Base-by-base conservation (phyloP, 2,113 vertebrate species). In the Pedetes capensis region DNA sequence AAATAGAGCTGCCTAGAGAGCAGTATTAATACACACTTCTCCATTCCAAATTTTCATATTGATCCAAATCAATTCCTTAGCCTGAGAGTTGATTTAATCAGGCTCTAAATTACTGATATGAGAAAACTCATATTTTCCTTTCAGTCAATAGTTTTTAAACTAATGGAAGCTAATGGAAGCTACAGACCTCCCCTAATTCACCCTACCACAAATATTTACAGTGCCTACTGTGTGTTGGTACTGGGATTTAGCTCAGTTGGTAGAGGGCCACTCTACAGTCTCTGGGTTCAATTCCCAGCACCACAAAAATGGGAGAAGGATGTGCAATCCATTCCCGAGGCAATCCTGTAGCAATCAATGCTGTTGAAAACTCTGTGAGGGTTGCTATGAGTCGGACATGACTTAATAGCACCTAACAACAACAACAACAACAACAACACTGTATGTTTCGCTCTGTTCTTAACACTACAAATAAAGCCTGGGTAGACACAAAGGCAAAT, bases 391-490 rank as follows among this genome's bases (percentile, higher is more conserved):
- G n/a, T n/a, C n/a, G n/a, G n/a, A n/a, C n/a, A n/a, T n/a, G n/a
- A n/a, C n/a, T n/a, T n/a, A n/a, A n/a, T n/a, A n/a, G n/a, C n/a
- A n/a, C n/a, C n/a, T n/a, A n/a, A n/a, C n/a, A n/a, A n/a, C n/a
- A n/a, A n/a, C n/a, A n/a, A n/a, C n/a, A 16, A 55, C n/a, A n/a
- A n/a, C n/a, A 55, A 16, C 16, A 16, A 44, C 74, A 0, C 18
- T 0, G 17, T 22, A 63, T 53, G 4, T 32, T 39, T 5, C 53
- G 4, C 3, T n/a, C 37, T 34, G 22, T 51, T 87, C 57, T 49
- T 23, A 32, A 34, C 57, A 51, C 37, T 34, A 22, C 49, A 0
- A 0, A 20, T 1, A 59, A 7, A n/a, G 59, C 6, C 2, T 20
- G n/a, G 63, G n/a, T n/a, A n/a, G n/a, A n/a, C n/a, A n/a, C n/a